Evolutionary conservation across 2,113 vertebrate species (phyloP).

Genomic region (Thunnus thynnus): DNA sequence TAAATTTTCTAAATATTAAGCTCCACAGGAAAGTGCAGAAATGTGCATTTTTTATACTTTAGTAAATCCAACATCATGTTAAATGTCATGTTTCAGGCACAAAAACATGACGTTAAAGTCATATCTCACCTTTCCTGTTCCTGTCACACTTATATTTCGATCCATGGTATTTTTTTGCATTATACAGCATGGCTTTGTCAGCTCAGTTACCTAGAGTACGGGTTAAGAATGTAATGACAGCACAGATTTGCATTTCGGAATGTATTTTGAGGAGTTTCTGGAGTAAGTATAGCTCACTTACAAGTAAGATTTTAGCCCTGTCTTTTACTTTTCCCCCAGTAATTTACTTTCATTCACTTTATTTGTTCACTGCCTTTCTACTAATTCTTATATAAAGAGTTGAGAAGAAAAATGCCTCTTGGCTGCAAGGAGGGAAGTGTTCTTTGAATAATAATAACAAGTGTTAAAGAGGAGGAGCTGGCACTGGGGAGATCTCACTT

Average conservation of each 20-base stretch:
- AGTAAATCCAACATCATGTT: not conserved
- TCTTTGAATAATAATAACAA: conserved; percentile 60
- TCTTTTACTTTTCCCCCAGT: not conserved
- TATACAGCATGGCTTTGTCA: not conserved
- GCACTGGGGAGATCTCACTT: conserved; percentile 32
- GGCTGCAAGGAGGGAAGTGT: conserved; percentile 31
- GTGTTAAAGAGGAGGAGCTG: conserved; percentile 43
- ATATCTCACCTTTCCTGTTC: not conserved
- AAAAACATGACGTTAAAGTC: not conserved
- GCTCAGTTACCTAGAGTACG: not conserved
- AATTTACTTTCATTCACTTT: conserved; percentile 38
- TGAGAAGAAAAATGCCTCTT: conserved; percentile 35
- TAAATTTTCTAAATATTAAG: not conserved
- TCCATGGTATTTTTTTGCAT: not conserved
- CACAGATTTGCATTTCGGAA: not conserved
- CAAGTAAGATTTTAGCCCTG: not conserved
- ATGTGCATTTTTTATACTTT: not conserved
- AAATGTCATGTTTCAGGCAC: too few relatives aligned
- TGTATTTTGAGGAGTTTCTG: not conserved
- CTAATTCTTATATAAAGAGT: conserved; percentile 35
- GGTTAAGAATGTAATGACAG: not conserved
- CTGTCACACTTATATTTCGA: not conserved
- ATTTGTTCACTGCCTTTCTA: conserved; percentile 31
- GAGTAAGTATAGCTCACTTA: conserved; percentile 13
- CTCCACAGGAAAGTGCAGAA: not conserved